phyloP scores from a whole-genome alignment of 2,888 invertebrate species.

The Polydrusus cervinus region DNA sequence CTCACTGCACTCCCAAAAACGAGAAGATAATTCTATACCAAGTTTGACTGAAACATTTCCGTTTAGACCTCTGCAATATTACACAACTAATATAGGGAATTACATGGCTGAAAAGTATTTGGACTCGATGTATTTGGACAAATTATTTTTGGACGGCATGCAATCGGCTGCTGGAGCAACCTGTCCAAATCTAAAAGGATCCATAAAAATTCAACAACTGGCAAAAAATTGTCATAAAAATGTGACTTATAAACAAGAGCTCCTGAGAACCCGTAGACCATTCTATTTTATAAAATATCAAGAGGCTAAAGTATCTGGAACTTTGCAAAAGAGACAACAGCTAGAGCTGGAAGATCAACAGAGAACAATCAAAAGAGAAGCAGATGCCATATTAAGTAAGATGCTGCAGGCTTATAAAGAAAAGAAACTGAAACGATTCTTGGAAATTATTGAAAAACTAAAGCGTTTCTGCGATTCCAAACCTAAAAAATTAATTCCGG shows the following conservation, averaged over 20 bases:
- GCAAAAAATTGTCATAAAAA: conserved; percentile 66
- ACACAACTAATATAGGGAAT: conserved; percentile 68
- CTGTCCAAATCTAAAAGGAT: conserved; percentile 67
- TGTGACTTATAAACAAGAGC: conserved; percentile 68
- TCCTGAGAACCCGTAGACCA: conserved; percentile 70
- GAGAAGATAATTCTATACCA: conserved; percentile 62
- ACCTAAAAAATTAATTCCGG: conserved; percentile 68
- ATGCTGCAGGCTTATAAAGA: conserved; percentile 65
- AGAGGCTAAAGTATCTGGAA: conserved; percentile 65
- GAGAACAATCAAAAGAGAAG: conserved; percentile 67
- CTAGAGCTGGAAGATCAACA: conserved; percentile 65
- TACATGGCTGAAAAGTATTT: conserved; percentile 71
- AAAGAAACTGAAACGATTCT: conserved; percentile 54
- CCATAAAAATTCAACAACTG: conserved; percentile 50
- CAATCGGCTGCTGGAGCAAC: conserved; percentile 63
- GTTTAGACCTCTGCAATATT: conserved; percentile 66
- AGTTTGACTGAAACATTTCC: conserved; percentile 61
- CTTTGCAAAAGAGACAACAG: conserved; percentile 62
- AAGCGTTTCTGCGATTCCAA: conserved; percentile 70
- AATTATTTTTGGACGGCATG: conserved; percentile 68
- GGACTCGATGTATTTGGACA: conserved; percentile 70
- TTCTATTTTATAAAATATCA: conserved; percentile 71
- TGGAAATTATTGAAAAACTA: conserved; percentile 66
- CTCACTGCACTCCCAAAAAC: conserved; percentile 63
- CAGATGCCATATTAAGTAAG: conserved; percentile 66